These are phyloP conservation scores for Euzophera pinguis DNA, from an alignment of 2,888 invertebrate species.

Conservation along the genomic window DNA sequence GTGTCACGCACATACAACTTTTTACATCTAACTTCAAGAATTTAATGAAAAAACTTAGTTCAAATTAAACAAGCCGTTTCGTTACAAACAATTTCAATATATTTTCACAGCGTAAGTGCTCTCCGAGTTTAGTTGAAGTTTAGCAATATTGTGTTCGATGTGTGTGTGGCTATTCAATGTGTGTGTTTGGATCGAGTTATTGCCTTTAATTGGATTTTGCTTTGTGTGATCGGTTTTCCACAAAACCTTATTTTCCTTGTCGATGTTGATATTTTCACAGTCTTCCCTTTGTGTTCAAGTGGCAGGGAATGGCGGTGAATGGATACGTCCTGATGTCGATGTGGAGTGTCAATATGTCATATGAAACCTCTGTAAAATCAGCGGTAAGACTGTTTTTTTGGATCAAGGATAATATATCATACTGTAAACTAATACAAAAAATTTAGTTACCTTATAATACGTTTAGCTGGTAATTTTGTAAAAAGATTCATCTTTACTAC, in stretches of 20 bases:
- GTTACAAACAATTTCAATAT: background rate
- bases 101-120: background rate
- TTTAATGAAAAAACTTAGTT: background rate
- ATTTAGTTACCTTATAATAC: too few species aligned
- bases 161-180: background rate
- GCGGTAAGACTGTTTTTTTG: too few species aligned
- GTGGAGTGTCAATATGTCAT: background rate
- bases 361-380: too few species aligned
- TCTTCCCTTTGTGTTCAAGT: background rate
- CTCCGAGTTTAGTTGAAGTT: constrained; percentile 1
- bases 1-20: background rate
- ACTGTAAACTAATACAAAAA: too few species aligned
- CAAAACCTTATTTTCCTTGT: background rate
- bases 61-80: background rate
- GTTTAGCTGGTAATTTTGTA: too few species aligned
- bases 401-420: too few species aligned
- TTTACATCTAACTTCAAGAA: background rate
- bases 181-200: background rate
- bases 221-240: background rate
- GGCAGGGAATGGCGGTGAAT: background rate
- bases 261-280: background rate
- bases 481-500: too few species aligned
- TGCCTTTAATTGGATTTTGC: background rate
- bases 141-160: background rate
- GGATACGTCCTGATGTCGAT: background rate